Evolutionary conservation across 2,113 vertebrate genomes (phyloP), one percentile per base, ranked within the genome.

Genomic region (Poeciliopsis turrubarensis): DNA sequence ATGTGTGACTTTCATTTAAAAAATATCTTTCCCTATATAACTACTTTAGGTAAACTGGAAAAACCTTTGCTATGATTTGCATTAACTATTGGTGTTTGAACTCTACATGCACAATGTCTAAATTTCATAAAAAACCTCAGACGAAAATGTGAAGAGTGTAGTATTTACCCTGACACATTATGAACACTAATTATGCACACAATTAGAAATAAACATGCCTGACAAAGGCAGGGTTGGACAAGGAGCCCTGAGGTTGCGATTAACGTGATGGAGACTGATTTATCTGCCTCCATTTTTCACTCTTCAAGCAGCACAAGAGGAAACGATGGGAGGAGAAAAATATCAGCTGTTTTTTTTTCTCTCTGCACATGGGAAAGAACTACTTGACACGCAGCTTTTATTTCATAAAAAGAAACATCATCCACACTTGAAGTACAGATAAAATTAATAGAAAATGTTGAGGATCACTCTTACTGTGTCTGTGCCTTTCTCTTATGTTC

Each of bases 221-320:
- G 71, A 69, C 51, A n/a, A 51, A 61, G 65, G 60, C 60, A 68
- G 79, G 61, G 68, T 81, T 70, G 75, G 66, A 72, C 85, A 77
- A n/a, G 54, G 62, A 79, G 75, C 80, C 78, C 68, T 5, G 61
- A 83, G 81, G 81, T 79, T 80, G 81, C 71, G 44, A 86, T 91
- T 82, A 75, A 76, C 71, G 60, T 65, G 75, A 69, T 72, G 44
- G 63, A 86, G 88, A 90, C 85, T 83, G 87, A 91, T 91, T 86
- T 82, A 86, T 89, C 76, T 86, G 77, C 84, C 88, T 91, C 87
- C 81, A 89, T 93, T 91, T 91, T 88, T 92, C 75, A 81, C 70
- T 79, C 86, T 85, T 72, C 75, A 57, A 68, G 83, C 80, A 80
- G 64, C 77, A 86, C 68, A 67, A 3, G 60, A 80, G 78, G 75